A percentile compares a stretch with the other conserved stretches of the same genome.
Evolutionary conservation across 2,113 vertebrate genomes (phyloP).

Genomic region (Sula dactylatra): DNA sequence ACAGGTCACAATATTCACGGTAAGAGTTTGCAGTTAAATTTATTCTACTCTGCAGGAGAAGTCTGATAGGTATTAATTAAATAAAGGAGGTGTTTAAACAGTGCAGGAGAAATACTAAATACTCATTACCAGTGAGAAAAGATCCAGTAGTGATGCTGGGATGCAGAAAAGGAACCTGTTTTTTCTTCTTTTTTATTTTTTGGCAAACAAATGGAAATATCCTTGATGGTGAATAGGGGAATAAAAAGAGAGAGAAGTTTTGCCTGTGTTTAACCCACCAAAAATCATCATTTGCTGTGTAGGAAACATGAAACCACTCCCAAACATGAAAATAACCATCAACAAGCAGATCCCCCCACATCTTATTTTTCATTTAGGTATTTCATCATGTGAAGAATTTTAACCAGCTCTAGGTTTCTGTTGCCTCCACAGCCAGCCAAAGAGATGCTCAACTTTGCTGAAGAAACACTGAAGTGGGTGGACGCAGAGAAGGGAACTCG

Average conservation of each 20-base stretch:
- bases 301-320: neutral
- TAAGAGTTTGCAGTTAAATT: neutral
- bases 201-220: neutral
- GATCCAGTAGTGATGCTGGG: neutral
- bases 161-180: neutral
- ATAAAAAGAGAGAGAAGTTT: neutral
- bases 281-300: neutral
- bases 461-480: neutral
- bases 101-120: neutral
- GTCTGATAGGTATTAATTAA: neutral
- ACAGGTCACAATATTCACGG: neutral
- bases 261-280: neutral
- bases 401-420: neutral
- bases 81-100: neutral
- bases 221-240: neutral
- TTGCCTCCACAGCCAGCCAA: neutral
- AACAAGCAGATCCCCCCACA: neutral
- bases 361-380: neutral
- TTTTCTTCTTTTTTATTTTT: neutral
- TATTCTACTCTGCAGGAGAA: neutral
- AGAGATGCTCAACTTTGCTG: neutral
- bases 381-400: neutral
- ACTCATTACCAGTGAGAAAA: neutral
- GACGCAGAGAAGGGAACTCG: neutral
- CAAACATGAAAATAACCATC: neutral